Base-by-base conservation (phyloP, 2,113 vertebrate genomes). In the Macquaria australasica region DNA sequence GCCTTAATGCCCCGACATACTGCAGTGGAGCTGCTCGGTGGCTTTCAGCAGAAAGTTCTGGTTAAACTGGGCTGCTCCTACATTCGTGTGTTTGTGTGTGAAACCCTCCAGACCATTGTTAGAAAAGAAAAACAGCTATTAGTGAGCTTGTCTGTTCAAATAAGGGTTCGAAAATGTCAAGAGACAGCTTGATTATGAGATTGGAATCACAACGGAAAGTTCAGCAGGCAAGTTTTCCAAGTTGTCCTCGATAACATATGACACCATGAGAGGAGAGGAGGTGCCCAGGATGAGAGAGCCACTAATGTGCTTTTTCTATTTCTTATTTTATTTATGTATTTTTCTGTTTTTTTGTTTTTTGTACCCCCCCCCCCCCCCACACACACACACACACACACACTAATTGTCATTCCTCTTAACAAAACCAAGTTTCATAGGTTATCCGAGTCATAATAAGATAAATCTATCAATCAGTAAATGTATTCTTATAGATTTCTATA, bases 131-230 rank as follows among this genome's bases (percentile, higher is more conserved):
- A 43, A 23, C 11, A 55, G 62, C 62, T 41, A 34, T 59, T 50
- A 25, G 14, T 59, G 2, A 60, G 16, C 15, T 14, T 55, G 43
- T 59, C 56, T 25, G 14, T 39, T 23, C 2, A 56, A 78, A 63
- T 64, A 37, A 51, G 59, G 25, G 15, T 70, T 82, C 0, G 11
- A 71, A 73, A 74, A 72, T 70, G 51, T 83, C 72, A 68, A 73
- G 67, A 34, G 18, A 74, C 70, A 39, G 69, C 77, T 72, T 53
- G 69, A 67, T 23, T 23, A 58, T 81, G 45, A 77, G 39, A 66
- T 34, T 51, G 34, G 25, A 41, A 73, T 56, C 34, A 10, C 34
- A 25, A 16, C 0, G 43, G 14, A 63, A 45, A 74, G 64, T 55
- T 31, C 14, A 64, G 50, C 55, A 41, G 74, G 69, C 21, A 28